phyloP scores from a whole-genome alignment of 2,113 vertebrate genomes.

The Panurus biarmicus region DNA sequence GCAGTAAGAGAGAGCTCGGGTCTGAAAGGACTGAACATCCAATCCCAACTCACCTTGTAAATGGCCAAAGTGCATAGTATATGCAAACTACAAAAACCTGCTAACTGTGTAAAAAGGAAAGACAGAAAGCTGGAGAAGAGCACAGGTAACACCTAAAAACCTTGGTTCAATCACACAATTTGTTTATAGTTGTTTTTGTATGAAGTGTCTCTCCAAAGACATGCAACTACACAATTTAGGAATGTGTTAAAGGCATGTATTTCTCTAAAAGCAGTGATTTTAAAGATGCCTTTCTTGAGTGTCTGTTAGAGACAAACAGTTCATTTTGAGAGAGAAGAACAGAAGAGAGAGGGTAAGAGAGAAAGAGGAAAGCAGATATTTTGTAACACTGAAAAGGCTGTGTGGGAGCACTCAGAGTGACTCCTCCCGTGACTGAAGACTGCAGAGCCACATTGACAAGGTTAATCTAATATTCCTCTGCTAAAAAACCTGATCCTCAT shows the following conservation, averaged over 20 bases:
- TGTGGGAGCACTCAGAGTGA: not conserved
- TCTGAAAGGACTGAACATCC: not conserved
- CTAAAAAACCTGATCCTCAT: not conserved
- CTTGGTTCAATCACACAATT: not conserved
- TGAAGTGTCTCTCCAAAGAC: not conserved
- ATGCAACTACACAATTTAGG: not conserved
- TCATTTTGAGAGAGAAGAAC: not conserved
- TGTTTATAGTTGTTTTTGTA: not conserved
- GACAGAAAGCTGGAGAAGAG: not conserved
- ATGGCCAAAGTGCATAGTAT: not conserved
- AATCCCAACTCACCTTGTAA: not conserved
- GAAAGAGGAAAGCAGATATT: not conserved
- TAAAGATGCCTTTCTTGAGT: not conserved
- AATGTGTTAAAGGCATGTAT: not conserved
- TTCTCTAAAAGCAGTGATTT: constrained; percentile 7
- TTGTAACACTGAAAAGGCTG: not conserved
- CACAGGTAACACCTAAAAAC: not conserved
- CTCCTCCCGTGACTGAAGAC: too few species aligned
- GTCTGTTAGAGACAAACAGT: not conserved
- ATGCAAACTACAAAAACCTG: not conserved
- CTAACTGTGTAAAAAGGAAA: not conserved
- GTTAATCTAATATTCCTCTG: not conserved
- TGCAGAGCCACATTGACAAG: not conserved
- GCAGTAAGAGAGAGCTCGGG: not conserved
- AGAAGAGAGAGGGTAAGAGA: not conserved